A percentile compares a stretch with the other conserved stretches of the same genome.
phyloP scores from a whole-genome alignment of 1,140 invertebrate genomes.

The Alviniconcha marisindica region DNA sequence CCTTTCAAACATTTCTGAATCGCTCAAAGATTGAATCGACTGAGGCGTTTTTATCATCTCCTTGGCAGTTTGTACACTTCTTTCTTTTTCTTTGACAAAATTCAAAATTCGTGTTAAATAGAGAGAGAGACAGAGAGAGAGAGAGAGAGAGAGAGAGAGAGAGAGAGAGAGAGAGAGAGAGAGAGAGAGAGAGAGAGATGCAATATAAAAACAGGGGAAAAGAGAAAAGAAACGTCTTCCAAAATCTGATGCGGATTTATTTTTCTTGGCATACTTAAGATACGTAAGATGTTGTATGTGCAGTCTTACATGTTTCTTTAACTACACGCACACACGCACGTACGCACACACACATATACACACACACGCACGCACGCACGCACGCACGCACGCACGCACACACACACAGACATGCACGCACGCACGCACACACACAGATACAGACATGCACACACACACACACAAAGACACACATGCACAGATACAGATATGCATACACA shows the following conservation, averaged over 20 bases:
- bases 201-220: background rate
- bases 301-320: too few relatives aligned
- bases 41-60: too few relatives aligned
- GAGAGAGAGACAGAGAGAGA: too few relatives aligned
- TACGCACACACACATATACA: background rate
- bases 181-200: background rate
- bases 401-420: background rate
- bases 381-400: background rate
- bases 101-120: too few relatives aligned
- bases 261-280: too few relatives aligned
- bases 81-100: background rate
- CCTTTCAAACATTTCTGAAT: too few relatives aligned
- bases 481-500: background rate
- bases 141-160: background rate
- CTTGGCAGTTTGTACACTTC: too few relatives aligned
- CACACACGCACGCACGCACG: background rate
- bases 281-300: too few relatives aligned
- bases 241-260: too few relatives aligned
- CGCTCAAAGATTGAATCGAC: too few relatives aligned
- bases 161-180: conserved; percentile 15
- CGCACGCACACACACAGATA: conserved; percentile 3
- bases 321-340: background rate
- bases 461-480: background rate
- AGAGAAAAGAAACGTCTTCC: too few relatives aligned
- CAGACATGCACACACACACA: conserved; percentile 4